Evolutionary conservation across 1,140 invertebrate genomes (phyloP), one percentile per base, ranked within the genome.

Genomic region (Drosophila aff.): DNA sequence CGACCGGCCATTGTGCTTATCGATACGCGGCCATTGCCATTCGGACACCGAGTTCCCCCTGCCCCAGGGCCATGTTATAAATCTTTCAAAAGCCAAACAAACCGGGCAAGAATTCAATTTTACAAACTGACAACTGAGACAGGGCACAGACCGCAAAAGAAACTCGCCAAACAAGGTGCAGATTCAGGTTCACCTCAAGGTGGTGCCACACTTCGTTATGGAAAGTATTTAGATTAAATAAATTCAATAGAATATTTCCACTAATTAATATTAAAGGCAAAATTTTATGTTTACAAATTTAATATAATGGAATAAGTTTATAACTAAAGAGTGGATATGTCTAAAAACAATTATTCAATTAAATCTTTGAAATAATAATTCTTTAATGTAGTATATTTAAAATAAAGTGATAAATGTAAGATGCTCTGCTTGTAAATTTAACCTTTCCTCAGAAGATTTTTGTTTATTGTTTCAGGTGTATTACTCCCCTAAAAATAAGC

Each of bases 11-110:
- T 82, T 90, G 79, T 85, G 86, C 81, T 91, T 90, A 90, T 90
- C 85, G 82, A 81, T 81, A 81, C 76, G 79, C 68, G 80, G 84
- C 72, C 83, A 89, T 77, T 87, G 83, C 40, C 71, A 68, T 87
- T 57, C 38, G 36, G 41, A 41, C 7, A 4, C 31, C 44, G 28
- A 15, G n/a, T 6, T 26, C 44, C 11, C 47, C 47, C 59, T 28
- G 10, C 47, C 57, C 47, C 61, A 15, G 15, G 65, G 52, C 49
- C 67, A 67, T 64, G 84, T 89, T 78, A 90, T 90, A 90, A 90
- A 90, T 90, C 85, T 90, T 84, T 85, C 79, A 85, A 84, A 90
- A 90, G 75, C 81, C 75, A 79, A 81, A 89, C 81, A 77, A 72
- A 78, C 82, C 77, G 52, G 68, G 59, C 80, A 81, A 84, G 78